Conservation (phyloP, 2,797 vertebrate species). For the Sebastes ruberrimus region DNA sequence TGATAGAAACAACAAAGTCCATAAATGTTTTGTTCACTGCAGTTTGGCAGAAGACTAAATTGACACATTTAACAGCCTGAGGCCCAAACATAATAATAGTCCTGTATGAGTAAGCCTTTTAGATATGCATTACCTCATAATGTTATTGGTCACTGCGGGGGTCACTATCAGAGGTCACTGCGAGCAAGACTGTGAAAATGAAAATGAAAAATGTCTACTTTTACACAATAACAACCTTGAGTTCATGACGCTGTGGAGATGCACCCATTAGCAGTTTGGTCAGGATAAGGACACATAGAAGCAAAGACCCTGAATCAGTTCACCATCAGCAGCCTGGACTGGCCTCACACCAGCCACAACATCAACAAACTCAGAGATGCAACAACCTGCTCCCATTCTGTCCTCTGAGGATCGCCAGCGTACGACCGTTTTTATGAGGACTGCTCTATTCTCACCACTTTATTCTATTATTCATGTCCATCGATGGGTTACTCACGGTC, state of each 20-base stretch:
- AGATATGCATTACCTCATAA: neutral
- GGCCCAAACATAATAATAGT: neutral
- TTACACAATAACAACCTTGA: neutral
- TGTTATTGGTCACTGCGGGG: neutral
- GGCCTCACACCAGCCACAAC: slow-evolving; percentile 34
- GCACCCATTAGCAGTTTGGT: slow-evolving; percentile 26
- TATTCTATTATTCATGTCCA: slow-evolving; percentile 54
- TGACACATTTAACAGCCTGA: neutral
- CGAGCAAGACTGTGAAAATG: neutral
- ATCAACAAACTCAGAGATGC: slow-evolving; percentile 30
- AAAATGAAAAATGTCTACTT: slow-evolving; percentile 11
- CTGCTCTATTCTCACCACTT: slow-evolving; percentile 27
- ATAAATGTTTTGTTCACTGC: neutral
- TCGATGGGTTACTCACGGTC: slow-evolving; percentile 16
- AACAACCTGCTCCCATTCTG: slow-evolving; percentile 27
- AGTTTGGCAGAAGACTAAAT: neutral
- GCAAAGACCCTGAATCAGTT: slow-evolving; percentile 18
- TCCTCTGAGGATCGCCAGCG: slow-evolving; percentile 30
- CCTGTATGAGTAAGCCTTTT: neutral
- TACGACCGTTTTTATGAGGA: slow-evolving; percentile 25
- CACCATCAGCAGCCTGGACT: slow-evolving; percentile 32
- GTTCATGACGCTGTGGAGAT: slow-evolving; percentile 53
- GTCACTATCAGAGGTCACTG: neutral
- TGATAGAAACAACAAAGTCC: neutral
- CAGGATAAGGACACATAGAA: slow-evolving; percentile 12